Percentiles rank a stretch among this genome's conserved stretches.
Evolutionary conservation across 1,140 invertebrate species (phyloP).

Genomic region (Pachypsylla venusta): DNA sequence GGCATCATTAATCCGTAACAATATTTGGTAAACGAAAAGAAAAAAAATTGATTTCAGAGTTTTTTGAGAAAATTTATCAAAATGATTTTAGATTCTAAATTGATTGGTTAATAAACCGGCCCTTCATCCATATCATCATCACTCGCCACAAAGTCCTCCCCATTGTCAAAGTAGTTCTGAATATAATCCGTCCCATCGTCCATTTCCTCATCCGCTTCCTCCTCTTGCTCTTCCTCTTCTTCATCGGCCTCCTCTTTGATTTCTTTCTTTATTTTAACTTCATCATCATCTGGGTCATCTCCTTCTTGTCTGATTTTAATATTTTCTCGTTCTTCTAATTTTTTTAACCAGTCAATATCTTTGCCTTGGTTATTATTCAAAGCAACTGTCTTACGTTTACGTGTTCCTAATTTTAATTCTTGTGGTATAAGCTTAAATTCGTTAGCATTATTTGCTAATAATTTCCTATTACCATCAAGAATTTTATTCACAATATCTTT

Average conservation of each 20-base stretch:
- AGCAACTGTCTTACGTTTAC: neutral
- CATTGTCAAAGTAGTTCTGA: constrained; percentile 43
- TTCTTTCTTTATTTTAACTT: constrained; percentile 19
- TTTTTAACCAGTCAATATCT: constrained; percentile 34
- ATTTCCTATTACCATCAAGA: neutral
- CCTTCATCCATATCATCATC: constrained; percentile 26
- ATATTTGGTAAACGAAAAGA: too few relatives aligned
- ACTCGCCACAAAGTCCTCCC: constrained; percentile 16
- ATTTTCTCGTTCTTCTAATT: constrained; percentile 34
- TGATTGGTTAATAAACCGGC: constrained; percentile 16
- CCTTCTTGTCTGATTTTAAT: constrained; percentile 13
- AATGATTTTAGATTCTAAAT: too few relatives aligned
- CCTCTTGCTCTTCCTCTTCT: constrained; percentile 13
- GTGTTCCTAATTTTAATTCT: neutral
- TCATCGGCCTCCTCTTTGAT: constrained; percentile 17
- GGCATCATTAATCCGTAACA: too few relatives aligned
- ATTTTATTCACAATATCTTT: constrained; percentile 10
- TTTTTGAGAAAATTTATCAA: too few relatives aligned
- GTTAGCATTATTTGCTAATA: neutral
- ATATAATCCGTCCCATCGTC: constrained; percentile 63
- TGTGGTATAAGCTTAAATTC: neutral
- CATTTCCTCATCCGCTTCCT: constrained; percentile 45
- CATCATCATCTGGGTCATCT: constrained; percentile 21
- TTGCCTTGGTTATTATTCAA: constrained; percentile 30
- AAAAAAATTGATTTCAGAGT: too few relatives aligned